These are phyloP conservation scores for Tiliacea aurago DNA, from an alignment of 2,888 invertebrate species.

Conservation along the genomic window DNA sequence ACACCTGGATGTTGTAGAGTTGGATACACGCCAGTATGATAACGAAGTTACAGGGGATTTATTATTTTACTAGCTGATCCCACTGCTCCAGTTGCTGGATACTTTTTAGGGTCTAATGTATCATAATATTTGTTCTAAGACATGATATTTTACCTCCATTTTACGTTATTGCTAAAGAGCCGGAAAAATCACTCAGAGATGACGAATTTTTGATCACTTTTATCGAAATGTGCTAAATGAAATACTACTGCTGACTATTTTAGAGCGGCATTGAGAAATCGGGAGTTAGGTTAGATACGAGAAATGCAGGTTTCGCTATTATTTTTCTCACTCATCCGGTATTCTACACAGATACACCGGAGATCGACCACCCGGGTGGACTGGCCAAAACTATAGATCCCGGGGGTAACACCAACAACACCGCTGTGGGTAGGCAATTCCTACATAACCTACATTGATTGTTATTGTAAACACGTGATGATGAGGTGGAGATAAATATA, in stretches of 20 bases:
- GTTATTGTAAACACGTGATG: not conserved
- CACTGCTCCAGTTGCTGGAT: not conserved
- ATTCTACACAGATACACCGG: not conserved
- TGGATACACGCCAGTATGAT: slow-evolving; percentile 80
- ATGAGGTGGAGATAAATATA: not conserved
- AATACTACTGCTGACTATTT: no score
- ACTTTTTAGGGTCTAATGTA: not conserved
- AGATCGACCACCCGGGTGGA: slow-evolving; percentile 9
- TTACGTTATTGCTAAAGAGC: not conserved
- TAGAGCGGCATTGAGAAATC: not conserved
- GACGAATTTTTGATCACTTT: not conserved
- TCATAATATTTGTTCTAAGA: not conserved
- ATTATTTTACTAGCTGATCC: slow-evolving; percentile 33
- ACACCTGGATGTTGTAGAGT: slow-evolving; percentile 78
- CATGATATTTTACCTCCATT: not conserved
- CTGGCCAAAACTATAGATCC: not conserved
- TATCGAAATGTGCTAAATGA: not conserved
- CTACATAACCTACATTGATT: no score
- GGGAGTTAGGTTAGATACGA: not conserved
- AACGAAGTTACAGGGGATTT: slow-evolving; percentile 60
- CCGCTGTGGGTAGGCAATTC: not conserved
- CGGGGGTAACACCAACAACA: not conserved
- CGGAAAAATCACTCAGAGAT: not conserved
- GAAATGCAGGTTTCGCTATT: not conserved
- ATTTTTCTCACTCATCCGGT: not conserved